Evolutionary conservation across 2,888 invertebrate genomes (phyloP).

Genomic region (Oscheius sp.): DNA sequence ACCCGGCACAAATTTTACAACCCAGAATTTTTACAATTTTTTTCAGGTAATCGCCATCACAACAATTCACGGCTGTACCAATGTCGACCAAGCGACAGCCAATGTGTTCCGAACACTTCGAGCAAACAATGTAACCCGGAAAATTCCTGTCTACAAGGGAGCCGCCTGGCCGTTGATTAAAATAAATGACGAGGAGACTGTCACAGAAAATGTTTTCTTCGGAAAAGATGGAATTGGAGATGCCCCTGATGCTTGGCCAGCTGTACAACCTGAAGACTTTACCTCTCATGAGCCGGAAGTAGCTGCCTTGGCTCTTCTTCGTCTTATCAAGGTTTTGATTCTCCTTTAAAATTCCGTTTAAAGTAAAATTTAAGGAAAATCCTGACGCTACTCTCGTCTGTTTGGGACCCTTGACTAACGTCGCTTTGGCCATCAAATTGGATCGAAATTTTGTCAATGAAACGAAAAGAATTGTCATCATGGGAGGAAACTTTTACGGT

Average conservation of each 20-base stretch:
- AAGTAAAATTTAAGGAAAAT: slow-evolving; percentile 23
- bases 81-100: slow-evolving; percentile 63
- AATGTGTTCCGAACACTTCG: slow-evolving; percentile 65
- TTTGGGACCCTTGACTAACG: slow-evolving; percentile 75
- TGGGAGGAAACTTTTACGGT: slow-evolving; percentile 69
- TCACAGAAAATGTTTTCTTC: slow-evolving; percentile 56
- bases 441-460: slow-evolving; percentile 73
- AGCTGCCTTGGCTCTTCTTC: slow-evolving; percentile 65
- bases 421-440: slow-evolving; percentile 74
- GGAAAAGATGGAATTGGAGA: slow-evolving; percentile 67
- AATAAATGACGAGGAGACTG: background rate
- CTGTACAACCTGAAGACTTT: slow-evolving; percentile 51
- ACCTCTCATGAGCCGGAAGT: slow-evolving; percentile 46
- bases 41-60: slow-evolving; percentile 62
- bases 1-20: too few species aligned
- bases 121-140: slow-evolving; percentile 46
- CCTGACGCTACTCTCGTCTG: slow-evolving; percentile 47
- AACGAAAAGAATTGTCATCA: slow-evolving; percentile 61
- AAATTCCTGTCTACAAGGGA: slow-evolving; percentile 71
- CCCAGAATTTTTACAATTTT: too few species aligned
- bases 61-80: slow-evolving; percentile 60
- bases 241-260: slow-evolving; percentile 53
- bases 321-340: slow-evolving; percentile 38
- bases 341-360: background rate
- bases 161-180: slow-evolving; percentile 62